These are phyloP conservation scores for Athripsodes cinereus DNA, from an alignment of 2,888 invertebrate species.

Conservation along the genomic window DNA sequence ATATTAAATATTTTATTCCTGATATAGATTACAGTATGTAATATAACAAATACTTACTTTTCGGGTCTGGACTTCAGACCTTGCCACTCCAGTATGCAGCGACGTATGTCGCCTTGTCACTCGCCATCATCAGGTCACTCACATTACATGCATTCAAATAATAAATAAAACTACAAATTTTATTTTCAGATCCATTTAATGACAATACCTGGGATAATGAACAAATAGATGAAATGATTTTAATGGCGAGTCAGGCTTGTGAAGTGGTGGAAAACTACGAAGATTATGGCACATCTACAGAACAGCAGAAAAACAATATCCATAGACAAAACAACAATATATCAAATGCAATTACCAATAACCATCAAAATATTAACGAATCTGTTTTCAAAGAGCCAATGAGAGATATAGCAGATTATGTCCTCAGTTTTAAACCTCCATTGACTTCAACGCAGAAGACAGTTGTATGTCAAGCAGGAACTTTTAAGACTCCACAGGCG, in stretches of 20 bases:
- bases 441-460: constrained; percentile 41
- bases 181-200: constrained; percentile 1
- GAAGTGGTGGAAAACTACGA: constrained; percentile 40
- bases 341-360: not conserved
- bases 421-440: constrained; percentile 39
- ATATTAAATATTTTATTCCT: too few relatives aligned
- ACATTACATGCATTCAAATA: too few relatives aligned
- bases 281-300: too few relatives aligned
- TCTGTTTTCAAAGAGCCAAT: constrained; percentile 29
- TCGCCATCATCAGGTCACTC: too few relatives aligned
- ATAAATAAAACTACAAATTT: not conserved
- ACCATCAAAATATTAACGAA: not conserved
- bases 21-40: too few relatives aligned
- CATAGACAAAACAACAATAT: not conserved
- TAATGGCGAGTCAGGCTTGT: constrained; percentile 46
- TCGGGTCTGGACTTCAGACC: too few relatives aligned
- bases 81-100: too few relatives aligned
- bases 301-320: too few relatives aligned
- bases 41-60: too few relatives aligned
- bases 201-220: constrained; percentile 44
- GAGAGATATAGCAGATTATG: constrained; percentile 39
- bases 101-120: too few relatives aligned
- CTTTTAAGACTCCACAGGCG: constrained; percentile 1
- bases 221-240: constrained; percentile 39
- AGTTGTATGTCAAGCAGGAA: constrained; percentile 4